Percentiles rank a stretch among this genome's conserved stretches.
These are phyloP conservation scores for Pimephales promelas DNA, from an alignment of 2,113 vertebrate species.

Conservation along the genomic window DNA sequence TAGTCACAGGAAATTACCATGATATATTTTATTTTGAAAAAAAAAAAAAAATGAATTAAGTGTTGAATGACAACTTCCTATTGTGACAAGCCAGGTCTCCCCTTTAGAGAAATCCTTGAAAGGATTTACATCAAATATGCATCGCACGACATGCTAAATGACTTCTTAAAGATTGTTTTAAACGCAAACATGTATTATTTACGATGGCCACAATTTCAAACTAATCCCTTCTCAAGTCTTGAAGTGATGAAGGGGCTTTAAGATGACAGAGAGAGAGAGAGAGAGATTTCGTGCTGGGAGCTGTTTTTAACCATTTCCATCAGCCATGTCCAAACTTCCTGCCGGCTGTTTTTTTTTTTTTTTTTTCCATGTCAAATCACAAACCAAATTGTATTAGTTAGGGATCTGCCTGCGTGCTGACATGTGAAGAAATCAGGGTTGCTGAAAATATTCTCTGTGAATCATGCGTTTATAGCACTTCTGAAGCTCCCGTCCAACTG, in stretches of 20 bases:
- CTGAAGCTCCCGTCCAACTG: background rate
- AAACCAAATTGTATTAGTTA: conserved; percentile 4
- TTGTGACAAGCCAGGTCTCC: background rate
- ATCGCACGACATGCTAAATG: background rate
- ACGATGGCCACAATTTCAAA: background rate
- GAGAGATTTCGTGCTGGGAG: background rate
- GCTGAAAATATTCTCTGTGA: background rate
- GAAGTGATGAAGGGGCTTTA: background rate
- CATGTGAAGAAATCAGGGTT: conserved; percentile 4
- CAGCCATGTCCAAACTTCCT: background rate
- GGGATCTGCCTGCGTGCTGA: background rate
- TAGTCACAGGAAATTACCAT: background rate
- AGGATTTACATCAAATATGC: background rate
- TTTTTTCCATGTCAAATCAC: background rate
- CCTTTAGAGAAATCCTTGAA: background rate
- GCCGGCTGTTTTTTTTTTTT: conserved; percentile 9
- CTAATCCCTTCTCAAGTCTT: conserved; percentile 21
- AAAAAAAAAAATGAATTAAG: too few species aligned
- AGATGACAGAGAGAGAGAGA: conserved; percentile 6
- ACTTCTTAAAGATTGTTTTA: conserved; percentile 26
- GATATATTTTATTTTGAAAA: too few species aligned
- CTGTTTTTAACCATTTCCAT: background rate
- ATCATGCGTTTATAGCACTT: background rate
- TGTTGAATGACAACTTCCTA: background rate
- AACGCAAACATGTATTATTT: conserved; percentile 15